Percentiles rank a stretch among this genome's conserved stretches.
Evolutionary conservation across 2,797 vertebrate species (phyloP).

Genomic region (Alectoris magna): DNA sequence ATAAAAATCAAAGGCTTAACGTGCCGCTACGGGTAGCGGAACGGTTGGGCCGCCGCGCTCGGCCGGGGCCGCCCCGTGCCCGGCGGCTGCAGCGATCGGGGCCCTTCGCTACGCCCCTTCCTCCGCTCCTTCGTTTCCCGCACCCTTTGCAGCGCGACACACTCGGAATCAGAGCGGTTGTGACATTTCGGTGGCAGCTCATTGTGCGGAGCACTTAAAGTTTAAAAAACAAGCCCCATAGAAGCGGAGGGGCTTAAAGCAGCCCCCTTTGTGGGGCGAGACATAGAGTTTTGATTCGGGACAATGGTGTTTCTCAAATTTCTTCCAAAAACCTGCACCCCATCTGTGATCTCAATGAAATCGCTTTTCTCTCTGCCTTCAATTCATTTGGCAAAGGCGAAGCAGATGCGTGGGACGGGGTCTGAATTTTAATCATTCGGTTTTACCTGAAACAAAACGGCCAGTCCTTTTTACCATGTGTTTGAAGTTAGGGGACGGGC

Average conservation of each 20-base stretch:
- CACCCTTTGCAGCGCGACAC: slow-evolving; percentile 78
- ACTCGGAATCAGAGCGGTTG: slow-evolving; percentile 83
- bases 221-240: slow-evolving; percentile 97
- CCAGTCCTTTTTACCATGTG: slow-evolving; percentile 74
- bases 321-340: slow-evolving; percentile 95
- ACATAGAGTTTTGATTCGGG: slow-evolving; percentile 97
- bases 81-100: slow-evolving; percentile 7
- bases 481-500: slow-evolving; percentile 75
- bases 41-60: neutral
- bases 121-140: slow-evolving; percentile 63
- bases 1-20: slow-evolving; percentile 59
- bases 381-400: slow-evolving; percentile 87
- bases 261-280: slow-evolving; percentile 89
- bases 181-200: slow-evolving; percentile 91
- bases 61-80: neutral
- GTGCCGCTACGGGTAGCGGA: slow-evolving; percentile 33
- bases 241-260: slow-evolving; percentile 93
- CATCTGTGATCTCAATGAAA: slow-evolving; percentile 98
- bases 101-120: slow-evolving; percentile 60
- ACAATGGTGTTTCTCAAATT: slow-evolving; percentile 99
- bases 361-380: slow-evolving; percentile 87
- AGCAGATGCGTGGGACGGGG: slow-evolving; percentile 94
- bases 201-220: slow-evolving; percentile 94
- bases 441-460: slow-evolving; percentile 83
- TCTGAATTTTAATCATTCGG: slow-evolving; percentile 91